Base-by-base conservation (phyloP, 1,140 invertebrate genomes). In the Cherax quadricarinatus region DNA sequence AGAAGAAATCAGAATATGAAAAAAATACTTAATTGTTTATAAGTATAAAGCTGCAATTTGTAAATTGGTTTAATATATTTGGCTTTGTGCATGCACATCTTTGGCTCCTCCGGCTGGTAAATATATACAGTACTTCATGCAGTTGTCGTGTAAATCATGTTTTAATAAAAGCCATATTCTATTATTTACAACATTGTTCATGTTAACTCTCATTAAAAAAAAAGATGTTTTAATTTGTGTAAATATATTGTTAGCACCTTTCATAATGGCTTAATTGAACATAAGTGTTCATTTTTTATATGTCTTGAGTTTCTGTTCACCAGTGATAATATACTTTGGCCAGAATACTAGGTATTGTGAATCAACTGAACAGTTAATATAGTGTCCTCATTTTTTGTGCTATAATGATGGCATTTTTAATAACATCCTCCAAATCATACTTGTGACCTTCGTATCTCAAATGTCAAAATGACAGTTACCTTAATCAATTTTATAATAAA, bases 221-320 rank as follows among this genome's bases (percentile, higher is more conserved):
- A 7, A 57, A 83, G 30, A 83, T 83, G 30, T 83, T 83, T 83
- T 83, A 57, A 83, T 83, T 83, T 83, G n/a, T 83, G 81, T 83
- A 83, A n/a, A 83, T 83, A 83, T 57, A 60, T 83, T 83, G 57
- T 30, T 53, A 86, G 85, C 85, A 73, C 85, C 85, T 86, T 86
- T 86, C 70, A 86, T 86, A 73, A n/a, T 86, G 62, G 85, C 85
- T 86, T 73, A 73, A 86, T 12, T 24, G 53, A 81, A 18, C 18
- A 48, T 83, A 60, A 70, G 21, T 73, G 24, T 75, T 86, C 70
- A 75, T 86, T 86, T 75, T 73, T 21, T 16, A 49, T 75, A 51
- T 10, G 30, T 53, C 24, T 51, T 53, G 2, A 86, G 18, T 48
- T 70, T 86, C 21, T 86, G 85, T 70, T 73, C 70, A 75, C 57